Evolutionary conservation across 2,888 invertebrate species (phyloP), one percentile per base, ranked within the genome.

Genomic region (Lasioglossum marginatum): DNA sequence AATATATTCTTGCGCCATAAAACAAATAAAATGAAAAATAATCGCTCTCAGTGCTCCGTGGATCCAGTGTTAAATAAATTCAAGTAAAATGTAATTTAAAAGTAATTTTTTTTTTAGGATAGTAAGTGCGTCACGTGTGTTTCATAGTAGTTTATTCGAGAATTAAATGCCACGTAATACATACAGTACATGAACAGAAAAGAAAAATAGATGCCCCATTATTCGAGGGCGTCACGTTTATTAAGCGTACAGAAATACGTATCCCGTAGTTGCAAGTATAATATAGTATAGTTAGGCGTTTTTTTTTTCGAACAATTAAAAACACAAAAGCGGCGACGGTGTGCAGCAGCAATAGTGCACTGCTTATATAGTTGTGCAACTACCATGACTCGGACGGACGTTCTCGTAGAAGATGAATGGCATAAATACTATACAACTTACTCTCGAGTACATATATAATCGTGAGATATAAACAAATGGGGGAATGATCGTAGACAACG

Each of bases 381-480:
- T n/a, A 40, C 52, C 31, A 37, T 63, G 75, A 85, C n/a, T 76
- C 81, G 86, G 86, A 86, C 81, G 86, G 86, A 86, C 70, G 37
- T 71, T 57, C 60, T 76, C 48, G 60, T 52, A 79, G 37, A 40
- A 23, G 57, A 45, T 43, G 45, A 48, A 66, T 40, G 60, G 48
- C 68, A 78, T 85, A 86, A 86, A 85, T 85, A 85, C 77, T 77
- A 60, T 77, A 72, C 45, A 76, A 48, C 86, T 79, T 82, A 79
- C 23, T 57, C 23, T 57, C 81, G 85, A 75, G 43, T 75, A 68
- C 34, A 40, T 78, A 85, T 76, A 72, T 37, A 66, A 3, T 68
- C 19, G 74, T 60, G 86, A 81, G n/a, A 27, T 76, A 78, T 81
- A 72, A 85, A 86, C 66, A 85, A 86, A 81, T 78, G 86, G 78